A percentile compares a stretch with the other conserved stretches of the same genome.
Conservation (phyloP, 2,888 invertebrate species). For the Bombylius major region DNA sequence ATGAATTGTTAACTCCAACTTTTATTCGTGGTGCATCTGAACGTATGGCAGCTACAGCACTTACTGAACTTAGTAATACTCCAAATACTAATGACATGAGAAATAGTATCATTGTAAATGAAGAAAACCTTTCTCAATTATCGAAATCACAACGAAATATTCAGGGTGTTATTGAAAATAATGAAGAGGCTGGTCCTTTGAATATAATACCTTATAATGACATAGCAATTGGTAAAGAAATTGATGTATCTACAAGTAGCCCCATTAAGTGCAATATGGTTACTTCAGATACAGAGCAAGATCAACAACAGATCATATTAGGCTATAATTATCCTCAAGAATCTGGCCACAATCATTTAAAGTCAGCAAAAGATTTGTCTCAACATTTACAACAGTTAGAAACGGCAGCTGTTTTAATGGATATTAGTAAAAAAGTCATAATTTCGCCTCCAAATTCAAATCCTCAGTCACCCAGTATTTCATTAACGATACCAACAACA, state of each 20-base stretch:
- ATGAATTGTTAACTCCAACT: slow-evolving; percentile 44
- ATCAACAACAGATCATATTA: neutral
- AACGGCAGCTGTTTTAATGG: slow-evolving; percentile 37
- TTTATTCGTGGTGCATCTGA: slow-evolving; percentile 29
- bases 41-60: slow-evolving; percentile 34
- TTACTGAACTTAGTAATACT: slow-evolving; percentile 34
- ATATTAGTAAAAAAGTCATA: slow-evolving; percentile 36
- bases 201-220: neutral
- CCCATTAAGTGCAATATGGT: neutral
- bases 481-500: slow-evolving; percentile 11
- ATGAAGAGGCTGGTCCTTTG: neutral
- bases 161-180: no score
- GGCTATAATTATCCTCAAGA: neutral
- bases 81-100: slow-evolving; percentile 20
- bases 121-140: neutral
- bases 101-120: neutral
- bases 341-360: neutral
- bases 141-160: neutral
- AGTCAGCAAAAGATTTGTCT: neutral
- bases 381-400: slow-evolving; percentile 32
- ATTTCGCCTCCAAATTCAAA: slow-evolving; percentile 36
- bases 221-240: neutral
- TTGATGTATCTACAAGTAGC: neutral
- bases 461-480: slow-evolving; percentile 18
- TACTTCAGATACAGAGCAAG: neutral